A percentile compares a stretch with the other conserved stretches of the same genome.
phyloP scores from a whole-genome alignment of 2,113 vertebrate species.

The Dromiciops gliroides region DNA sequence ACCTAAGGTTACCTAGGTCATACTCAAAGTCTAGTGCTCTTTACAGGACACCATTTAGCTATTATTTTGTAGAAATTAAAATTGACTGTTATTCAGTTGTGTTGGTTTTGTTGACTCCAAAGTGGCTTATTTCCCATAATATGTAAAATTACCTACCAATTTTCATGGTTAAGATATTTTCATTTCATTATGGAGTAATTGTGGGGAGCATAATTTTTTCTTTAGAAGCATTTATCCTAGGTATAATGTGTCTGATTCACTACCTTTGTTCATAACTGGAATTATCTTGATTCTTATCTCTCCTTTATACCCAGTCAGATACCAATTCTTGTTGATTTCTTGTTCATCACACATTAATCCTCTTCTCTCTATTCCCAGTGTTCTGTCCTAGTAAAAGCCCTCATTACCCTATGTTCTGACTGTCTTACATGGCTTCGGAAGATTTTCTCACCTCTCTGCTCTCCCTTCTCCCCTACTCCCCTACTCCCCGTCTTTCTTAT shows the following conservation, averaged over 20 bases:
- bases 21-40: background rate
- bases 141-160: slow-evolving; percentile 9
- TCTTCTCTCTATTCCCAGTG: background rate
- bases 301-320: background rate
- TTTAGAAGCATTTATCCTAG: slow-evolving; percentile 43
- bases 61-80: background rate
- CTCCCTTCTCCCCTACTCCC: too few relatives aligned
- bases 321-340: background rate
- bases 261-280: background rate
- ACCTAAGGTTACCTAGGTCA: background rate
- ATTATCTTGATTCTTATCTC: background rate
- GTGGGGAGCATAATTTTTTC: slow-evolving; percentile 27
- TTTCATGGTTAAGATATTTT: slow-evolving; percentile 18
- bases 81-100: background rate
- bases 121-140: slow-evolving; percentile 5
- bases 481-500: background rate
- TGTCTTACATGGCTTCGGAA: background rate
- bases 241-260: background rate
- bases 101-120: slow-evolving; percentile 35
- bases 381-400: background rate
- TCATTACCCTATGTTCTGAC: background rate
- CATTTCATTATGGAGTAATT: slow-evolving; percentile 20
- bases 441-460: background rate
- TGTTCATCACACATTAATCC: background rate
- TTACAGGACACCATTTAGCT: background rate